Base-by-base conservation (phyloP, 2,888 invertebrate genomes). In the Cephus spinipes region DNA sequence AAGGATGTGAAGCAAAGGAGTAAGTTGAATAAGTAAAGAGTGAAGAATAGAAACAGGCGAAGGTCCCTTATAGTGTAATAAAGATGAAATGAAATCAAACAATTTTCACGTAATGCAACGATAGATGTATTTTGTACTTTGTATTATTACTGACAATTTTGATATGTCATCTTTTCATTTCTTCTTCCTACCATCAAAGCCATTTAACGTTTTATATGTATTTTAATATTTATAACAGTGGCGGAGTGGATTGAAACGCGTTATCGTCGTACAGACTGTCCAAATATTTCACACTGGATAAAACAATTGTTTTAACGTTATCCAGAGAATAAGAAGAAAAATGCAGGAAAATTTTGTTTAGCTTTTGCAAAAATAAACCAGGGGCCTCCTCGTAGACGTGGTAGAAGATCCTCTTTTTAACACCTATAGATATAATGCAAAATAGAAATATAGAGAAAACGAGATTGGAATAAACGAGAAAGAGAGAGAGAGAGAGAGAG, bases 41-140 rank as follows among this genome's bases (percentile, higher is more conserved):
- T 15, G 1, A 40, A 15, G 15, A 40, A 40, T 40, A 15, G 40
- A 15, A 15, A 40, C 15, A 15, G 15, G 4, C 40, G 1, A 40
- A 40, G 15, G 15, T 12, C 12, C 15, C 4, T 40, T 40, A 15
- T 40, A 12, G 12, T 15, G 15, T 4, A 40, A 15, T 40, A 15
- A 4, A 77, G 33, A 68, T 76, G n/a, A 36, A 79, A 75, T 36
- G 75, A 78, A 68, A 74, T 36, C 40, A 75, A 74, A 69, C 11
- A 55, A 73, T 55, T 74, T 71, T 68, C 34, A 34, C 40, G 77
- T 78, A 76, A 74, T 83, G 87, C 88, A 88, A 88, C 85, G 87
- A 88, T 81, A 81, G 81, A 85, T 83, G 83, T 87, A 86, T 89
- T 89, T 89, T 88, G 85, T 89, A 89, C 85, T 85, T 87, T 85